Evolutionary conservation across 1,140 invertebrate genomes (phyloP).

Genomic region (Apis dorsata): DNA sequence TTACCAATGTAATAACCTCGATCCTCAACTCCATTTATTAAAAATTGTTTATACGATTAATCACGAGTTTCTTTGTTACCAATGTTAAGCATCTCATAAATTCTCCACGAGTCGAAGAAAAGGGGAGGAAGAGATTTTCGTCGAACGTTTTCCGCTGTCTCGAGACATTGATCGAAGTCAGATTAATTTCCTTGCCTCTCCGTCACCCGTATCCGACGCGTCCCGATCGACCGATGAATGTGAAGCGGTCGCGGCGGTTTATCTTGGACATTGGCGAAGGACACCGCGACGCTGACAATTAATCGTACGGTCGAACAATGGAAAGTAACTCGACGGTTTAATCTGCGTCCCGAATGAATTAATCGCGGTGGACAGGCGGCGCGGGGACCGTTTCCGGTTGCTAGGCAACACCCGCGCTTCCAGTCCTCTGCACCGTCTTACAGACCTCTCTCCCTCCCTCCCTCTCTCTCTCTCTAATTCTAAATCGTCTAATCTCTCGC

Average conservation of each 20-base stretch:
- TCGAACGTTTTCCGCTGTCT: background rate
- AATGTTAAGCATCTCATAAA: background rate
- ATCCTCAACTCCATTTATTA: too few relatives aligned
- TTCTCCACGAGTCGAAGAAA: background rate
- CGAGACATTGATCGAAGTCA: background rate
- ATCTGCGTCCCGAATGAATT: constrained; percentile 64
- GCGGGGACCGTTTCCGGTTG: constrained; percentile 53
- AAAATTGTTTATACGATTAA: too few relatives aligned
- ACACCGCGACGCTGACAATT: constrained; percentile 57
- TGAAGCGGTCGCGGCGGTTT: constrained; percentile 9
- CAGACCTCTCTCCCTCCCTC: constrained; percentile 26
- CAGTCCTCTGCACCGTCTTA: background rate
- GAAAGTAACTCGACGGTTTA: constrained; percentile 64
- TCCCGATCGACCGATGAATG: constrained; percentile 15
- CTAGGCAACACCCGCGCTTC: constrained; percentile 48
- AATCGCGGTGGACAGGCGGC: constrained; percentile 53
- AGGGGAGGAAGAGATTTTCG: background rate
- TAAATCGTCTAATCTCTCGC: constrained; percentile 56
- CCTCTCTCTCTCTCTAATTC: constrained; percentile 49
- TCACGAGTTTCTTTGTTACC: background rate
- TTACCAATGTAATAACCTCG: background rate
- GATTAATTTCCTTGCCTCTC: constrained; percentile 24
- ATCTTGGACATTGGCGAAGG: constrained; percentile 1
- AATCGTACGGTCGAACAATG: constrained; percentile 57
- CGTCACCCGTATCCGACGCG: constrained; percentile 4